Evolutionary conservation across 2,888 invertebrate genomes (phyloP), one percentile per base, ranked within the genome.

Genomic region (Andrena bucephala): DNA sequence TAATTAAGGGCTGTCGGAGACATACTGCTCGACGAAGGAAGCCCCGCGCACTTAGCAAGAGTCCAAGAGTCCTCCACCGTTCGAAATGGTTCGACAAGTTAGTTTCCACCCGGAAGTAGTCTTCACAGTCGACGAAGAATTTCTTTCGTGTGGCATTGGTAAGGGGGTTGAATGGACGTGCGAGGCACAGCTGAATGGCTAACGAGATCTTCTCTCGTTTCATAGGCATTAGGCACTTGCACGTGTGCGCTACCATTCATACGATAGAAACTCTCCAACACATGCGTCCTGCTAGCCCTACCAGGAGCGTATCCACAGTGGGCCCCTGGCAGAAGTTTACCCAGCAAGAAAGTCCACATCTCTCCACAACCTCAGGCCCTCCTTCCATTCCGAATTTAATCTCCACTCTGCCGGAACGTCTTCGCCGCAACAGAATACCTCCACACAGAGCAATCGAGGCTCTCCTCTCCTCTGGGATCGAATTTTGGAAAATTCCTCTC

Each of bases 191-290:
- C 74, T 86, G 90, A 90, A 92, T 91, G 88, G 89, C 80, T 90
- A 92, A 91, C 89, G 85, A 90, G 87, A 88, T 89, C 89, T 88
- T 89, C 89, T 88, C 86, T 84, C 85, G 88, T 91, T 89, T 89
- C 89, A 85, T 84, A 85, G 87, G 88, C 80, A 89, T 82, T 83
- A 76, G 85, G 81, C 74, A 86, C 74, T 82, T 80, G 81, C 74
- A 71, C 81, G 74, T 81, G 82, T 82, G 67, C 60, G 78, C 72
- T 63, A 69, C 73, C 71, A 81, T 83, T 78, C 73, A 57, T 82
- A 62, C 65, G 81, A 74, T 71, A 76, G 78, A 84, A 80, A 67
- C 62, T 68, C 77, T 78, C 74, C 27, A 81, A 81, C 67, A 78
- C 65, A 80, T 24, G 71, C 57, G 60, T 73, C 72, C 29, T 63